Conservation (phyloP, 2,113 vertebrate genomes). For the Sturnira hondurensis region DNA sequence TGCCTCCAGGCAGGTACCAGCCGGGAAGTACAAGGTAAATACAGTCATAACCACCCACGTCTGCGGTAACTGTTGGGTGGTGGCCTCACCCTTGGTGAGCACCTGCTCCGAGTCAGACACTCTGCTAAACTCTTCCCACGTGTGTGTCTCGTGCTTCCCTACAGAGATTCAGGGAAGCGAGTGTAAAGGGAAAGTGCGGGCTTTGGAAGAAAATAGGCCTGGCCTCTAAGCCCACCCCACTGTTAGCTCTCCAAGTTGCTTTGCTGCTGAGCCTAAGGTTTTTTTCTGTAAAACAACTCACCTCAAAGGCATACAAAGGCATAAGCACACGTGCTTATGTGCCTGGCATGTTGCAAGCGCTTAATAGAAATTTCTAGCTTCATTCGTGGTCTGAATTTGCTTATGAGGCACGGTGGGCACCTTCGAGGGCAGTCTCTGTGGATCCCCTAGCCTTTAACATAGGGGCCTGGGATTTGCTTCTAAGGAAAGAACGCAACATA, state of each 20-base stretch:
- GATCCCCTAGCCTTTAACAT: background rate
- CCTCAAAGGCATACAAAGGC: background rate
- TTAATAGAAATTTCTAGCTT: background rate
- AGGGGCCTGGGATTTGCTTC: background rate
- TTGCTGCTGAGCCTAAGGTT: background rate
- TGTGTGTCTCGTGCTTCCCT: background rate
- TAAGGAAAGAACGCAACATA: background rate
- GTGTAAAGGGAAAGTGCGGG: background rate
- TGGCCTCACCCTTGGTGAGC: background rate
- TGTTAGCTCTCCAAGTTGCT: background rate
- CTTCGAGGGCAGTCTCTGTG: background rate
- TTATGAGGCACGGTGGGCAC: background rate
- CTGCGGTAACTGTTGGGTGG: background rate
- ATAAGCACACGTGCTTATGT: background rate
- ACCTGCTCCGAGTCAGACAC: background rate
- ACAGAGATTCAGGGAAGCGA: background rate
- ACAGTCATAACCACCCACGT: accelerated
- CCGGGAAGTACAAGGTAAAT: background rate
- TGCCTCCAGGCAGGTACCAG: background rate
- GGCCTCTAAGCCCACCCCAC: background rate
- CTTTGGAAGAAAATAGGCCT: background rate
- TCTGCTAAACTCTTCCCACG: accelerated
- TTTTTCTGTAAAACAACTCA: background rate
- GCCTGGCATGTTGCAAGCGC: background rate
- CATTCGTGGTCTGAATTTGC: background rate